A percentile compares a stretch with the other conserved stretches of the same genome.
Evolutionary conservation across 2,888 invertebrate species (phyloP).

Genomic region (Tetragonula carbonaria): DNA sequence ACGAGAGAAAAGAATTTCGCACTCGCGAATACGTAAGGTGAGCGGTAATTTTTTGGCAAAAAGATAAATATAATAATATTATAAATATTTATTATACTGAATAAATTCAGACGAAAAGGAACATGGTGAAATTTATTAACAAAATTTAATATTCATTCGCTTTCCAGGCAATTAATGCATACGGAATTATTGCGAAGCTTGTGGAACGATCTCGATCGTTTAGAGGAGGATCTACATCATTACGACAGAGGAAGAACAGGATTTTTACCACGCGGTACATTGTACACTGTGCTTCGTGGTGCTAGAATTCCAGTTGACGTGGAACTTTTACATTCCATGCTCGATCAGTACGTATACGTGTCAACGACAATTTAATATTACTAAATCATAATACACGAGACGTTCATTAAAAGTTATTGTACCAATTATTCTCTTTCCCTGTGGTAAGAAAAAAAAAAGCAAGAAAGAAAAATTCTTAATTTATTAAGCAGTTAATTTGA

Average conservation of each 20-base stretch:
- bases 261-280: conserved; percentile 85
- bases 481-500: no score
- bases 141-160: not conserved
- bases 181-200: conserved; percentile 89
- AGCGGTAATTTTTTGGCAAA: not conserved
- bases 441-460: no score
- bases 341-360: conserved; percentile 86
- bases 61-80: not conserved
- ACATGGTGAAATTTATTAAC: no score
- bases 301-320: conserved; percentile 89
- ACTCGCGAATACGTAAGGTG: conserved; percentile 80
- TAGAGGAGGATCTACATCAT: conserved; percentile 87
- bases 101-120: no score
- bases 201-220: conserved; percentile 89
- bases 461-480: no score
- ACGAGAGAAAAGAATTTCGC: conserved; percentile 83
- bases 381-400: no score
- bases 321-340: conserved; percentile 89
- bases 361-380: not conserved
- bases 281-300: conserved; percentile 89
- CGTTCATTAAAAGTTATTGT: no score
- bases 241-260: conserved; percentile 86
- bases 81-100: no score
- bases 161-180: conserved; percentile 87
- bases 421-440: no score